Base-by-base conservation (phyloP, 2,888 invertebrate species). In the Dysmachus trigonus region DNA sequence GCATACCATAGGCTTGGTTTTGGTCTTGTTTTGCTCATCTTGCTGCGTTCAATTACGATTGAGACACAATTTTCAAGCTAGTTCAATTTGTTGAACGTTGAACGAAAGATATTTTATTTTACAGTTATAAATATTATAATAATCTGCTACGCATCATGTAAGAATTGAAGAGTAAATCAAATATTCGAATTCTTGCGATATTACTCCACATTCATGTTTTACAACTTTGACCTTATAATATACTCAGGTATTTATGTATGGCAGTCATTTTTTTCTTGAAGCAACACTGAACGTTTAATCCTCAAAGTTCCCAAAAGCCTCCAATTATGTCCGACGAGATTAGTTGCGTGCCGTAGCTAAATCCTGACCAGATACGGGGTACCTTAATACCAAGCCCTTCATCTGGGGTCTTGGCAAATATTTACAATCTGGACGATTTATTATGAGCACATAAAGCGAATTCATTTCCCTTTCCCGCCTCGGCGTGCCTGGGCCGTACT, bases 351-450 rank as follows among this genome's bases (percentile, higher is more conserved):
- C 62, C 62, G 22, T 7, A 62, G 22, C 62, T 27, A 62, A 62
- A 62, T 62, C 62, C 62, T 27, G 62, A 27, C 62, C 22, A 62
- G 62, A 62, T 62, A 62, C 62, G 22, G 27, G n/a, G 62, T 10
- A 22, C 27, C n/a, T n/a, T n/a, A n/a, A n/a, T 27, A 8, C 10
- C 3, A 8, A 47, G 62, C 62, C 62, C 62, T 62, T 27, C 62
- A 22, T 62, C 27, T 27, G 18, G 18, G 47, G 74, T 22, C 18
- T 76, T 3, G 76, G 13, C 76, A 76, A 76, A 76, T 76, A 76
- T 76, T 76, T 76, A 38, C 76, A 31, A 35, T 76, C 38, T 76
- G 35, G 22, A 38, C 76, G 38, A 76, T 76, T 76, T 38, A 76
- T 76, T 76, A 76, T 35, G 22, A 76, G 22, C 76, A 76, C 76